Conservation (phyloP, 1,140 invertebrate genomes). For the Macrotrachela quadricornifera region DNA sequence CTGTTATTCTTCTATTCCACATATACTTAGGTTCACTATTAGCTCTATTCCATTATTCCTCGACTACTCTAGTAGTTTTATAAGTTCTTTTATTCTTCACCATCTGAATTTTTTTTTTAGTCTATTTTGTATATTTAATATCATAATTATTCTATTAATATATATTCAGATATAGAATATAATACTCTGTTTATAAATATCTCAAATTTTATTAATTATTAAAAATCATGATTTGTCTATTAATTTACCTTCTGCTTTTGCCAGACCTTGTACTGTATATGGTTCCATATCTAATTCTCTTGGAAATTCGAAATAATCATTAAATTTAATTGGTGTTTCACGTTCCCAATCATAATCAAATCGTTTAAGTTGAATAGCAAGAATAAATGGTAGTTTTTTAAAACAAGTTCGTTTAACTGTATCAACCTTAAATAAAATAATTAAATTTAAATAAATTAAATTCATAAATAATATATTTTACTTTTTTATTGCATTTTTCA, state of each 20-base stretch:
- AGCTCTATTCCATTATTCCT: too few relatives aligned
- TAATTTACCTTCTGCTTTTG: conserved; percentile 52
- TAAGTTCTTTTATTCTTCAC: too few relatives aligned
- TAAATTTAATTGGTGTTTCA: conserved; percentile 94
- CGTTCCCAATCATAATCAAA: conserved; percentile 95
- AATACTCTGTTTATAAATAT: too few relatives aligned
- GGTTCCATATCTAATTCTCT: conserved; percentile 88
- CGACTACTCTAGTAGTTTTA: too few relatives aligned
- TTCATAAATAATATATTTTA: conserved; percentile 17
- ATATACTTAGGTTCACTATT: too few relatives aligned
- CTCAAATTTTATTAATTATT: too few relatives aligned
- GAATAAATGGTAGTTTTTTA: conserved; percentile 79
- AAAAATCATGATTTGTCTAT: too few relatives aligned
- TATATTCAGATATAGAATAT: too few relatives aligned
- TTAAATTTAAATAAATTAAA: background rate
- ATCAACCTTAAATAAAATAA: conserved; percentile 36
- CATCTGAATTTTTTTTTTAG: too few relatives aligned
- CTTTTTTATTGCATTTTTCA: conserved; percentile 97
- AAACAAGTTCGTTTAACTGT: conserved; percentile 81
- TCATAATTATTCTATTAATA: too few relatives aligned
- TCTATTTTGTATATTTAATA: too few relatives aligned
- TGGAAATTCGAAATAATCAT: conserved; percentile 98
- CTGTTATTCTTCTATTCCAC: too few relatives aligned
- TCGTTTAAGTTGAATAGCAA: conserved; percentile 87
- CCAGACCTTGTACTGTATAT: conserved; percentile 75